Percentiles rank a stretch among this genome's conserved stretches.
phyloP scores from a whole-genome alignment of 2,797 vertebrate genomes.

The Siniperca obscura region DNA sequence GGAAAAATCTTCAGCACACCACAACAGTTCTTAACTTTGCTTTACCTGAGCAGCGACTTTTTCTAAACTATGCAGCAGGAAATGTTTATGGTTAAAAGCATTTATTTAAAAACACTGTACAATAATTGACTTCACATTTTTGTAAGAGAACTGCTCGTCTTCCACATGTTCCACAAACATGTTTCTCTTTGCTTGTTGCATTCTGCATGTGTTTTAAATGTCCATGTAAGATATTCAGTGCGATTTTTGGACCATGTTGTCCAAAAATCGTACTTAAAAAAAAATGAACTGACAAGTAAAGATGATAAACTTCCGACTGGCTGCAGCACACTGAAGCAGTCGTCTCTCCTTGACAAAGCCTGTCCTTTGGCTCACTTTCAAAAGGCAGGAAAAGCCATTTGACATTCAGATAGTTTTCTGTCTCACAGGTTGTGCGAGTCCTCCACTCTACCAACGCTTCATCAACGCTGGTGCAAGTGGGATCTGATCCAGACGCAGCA shows the following conservation, averaged over 20 bases:
- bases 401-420: constrained; percentile 54
- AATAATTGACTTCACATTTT: constrained; percentile 34
- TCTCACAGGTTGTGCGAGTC: constrained; percentile 43
- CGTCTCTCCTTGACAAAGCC: constrained; percentile 29
- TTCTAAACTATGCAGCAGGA: background rate
- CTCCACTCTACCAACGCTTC: constrained; percentile 43
- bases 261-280: no score
- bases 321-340: constrained; percentile 9
- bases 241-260: background rate
- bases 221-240: background rate
- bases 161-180: constrained; percentile 5
- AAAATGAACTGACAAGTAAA: constrained; percentile 9
- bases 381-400: constrained; percentile 43
- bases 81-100: constrained; percentile 55
- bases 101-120: constrained; percentile 74
- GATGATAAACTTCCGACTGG: constrained; percentile 12
- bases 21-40: background rate
- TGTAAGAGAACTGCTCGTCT: background rate
- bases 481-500: constrained; percentile 73
- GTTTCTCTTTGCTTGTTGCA: background rate
- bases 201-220: background rate
- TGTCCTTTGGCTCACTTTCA: constrained; percentile 65
- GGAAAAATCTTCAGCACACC: background rate
- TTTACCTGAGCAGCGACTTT: background rate
- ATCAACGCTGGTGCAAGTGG: constrained; percentile 41